These are phyloP conservation scores for Gobionotothen gibberifrons DNA, from an alignment of 2,797 vertebrate species.

Conservation along the genomic window DNA sequence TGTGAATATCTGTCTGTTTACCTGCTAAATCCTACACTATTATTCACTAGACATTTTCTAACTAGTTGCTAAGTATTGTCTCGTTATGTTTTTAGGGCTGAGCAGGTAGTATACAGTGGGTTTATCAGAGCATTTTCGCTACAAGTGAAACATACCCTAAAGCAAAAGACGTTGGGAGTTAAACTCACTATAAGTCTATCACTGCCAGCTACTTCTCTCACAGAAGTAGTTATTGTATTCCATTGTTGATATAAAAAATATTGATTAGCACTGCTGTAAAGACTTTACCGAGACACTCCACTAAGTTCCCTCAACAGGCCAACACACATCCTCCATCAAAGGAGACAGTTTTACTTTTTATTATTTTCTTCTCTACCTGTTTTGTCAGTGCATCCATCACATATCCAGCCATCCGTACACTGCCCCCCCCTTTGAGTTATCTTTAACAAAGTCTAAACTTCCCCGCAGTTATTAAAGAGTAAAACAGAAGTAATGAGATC, in stretches of 20 bases:
- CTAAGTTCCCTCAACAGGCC: conserved; percentile 2
- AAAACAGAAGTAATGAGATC: background rate
- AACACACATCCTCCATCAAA: conserved; percentile 45
- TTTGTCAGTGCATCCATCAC: conserved; percentile 41
- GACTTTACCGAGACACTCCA: conserved; percentile 13
- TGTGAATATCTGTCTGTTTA: background rate
- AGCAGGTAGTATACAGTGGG: background rate
- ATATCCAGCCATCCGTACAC: background rate
- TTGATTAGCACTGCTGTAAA: conserved; percentile 33
- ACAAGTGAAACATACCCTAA: background rate
- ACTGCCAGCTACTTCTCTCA: background rate
- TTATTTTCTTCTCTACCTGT: conserved; percentile 20
- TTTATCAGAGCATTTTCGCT: background rate
- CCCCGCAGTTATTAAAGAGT: conserved; percentile 1
- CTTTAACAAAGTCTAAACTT: conserved; percentile 22
- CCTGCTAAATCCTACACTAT: background rate
- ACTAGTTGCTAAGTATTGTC: background rate
- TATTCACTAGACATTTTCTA: background rate
- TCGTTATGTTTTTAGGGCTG: background rate
- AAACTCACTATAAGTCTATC: background rate
- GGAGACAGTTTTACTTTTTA: conserved; percentile 9
- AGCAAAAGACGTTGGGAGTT: background rate
- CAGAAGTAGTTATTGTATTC: conserved; percentile 8
- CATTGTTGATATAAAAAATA: conserved; percentile 25
- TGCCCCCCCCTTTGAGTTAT: background rate